Conservation (phyloP, 2,888 invertebrate species). For the Buathra laborator region DNA sequence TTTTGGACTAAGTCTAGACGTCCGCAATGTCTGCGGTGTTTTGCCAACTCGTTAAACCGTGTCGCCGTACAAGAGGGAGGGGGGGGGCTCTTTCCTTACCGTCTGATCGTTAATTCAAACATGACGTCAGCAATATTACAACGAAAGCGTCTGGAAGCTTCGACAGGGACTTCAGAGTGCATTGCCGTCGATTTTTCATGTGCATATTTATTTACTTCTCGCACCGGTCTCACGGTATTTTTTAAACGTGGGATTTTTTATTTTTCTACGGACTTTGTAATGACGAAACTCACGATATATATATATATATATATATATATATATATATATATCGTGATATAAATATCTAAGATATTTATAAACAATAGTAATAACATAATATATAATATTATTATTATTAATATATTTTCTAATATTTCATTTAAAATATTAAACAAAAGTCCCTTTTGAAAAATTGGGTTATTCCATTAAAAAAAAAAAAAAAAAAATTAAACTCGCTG, state of each 20-base stretch:
- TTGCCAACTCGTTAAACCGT: slow-evolving; percentile 72
- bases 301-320: no score
- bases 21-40: slow-evolving; percentile 82
- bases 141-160: slow-evolving; percentile 56
- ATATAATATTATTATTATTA: no score
- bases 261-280: background rate
- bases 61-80: slow-evolving; percentile 48
- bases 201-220: slow-evolving; percentile 20
- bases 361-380: no score
- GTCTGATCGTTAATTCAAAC: slow-evolving; percentile 79
- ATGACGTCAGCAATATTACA: slow-evolving; percentile 80
- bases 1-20: slow-evolving; percentile 78
- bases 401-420: no score
- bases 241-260: background rate
- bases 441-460: background rate
- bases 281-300: no score
- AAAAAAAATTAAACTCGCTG: no score
- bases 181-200: slow-evolving; percentile 47
- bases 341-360: no score
- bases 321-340: no score
- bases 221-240: background rate
- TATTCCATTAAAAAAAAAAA: no score
- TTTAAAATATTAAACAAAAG: background rate
- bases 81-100: slow-evolving; percentile 64
- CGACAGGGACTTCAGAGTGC: slow-evolving; percentile 4